phyloP scores from a whole-genome alignment of 2,797 vertebrate genomes.

The Pseudomugil gertrudae region DNA sequence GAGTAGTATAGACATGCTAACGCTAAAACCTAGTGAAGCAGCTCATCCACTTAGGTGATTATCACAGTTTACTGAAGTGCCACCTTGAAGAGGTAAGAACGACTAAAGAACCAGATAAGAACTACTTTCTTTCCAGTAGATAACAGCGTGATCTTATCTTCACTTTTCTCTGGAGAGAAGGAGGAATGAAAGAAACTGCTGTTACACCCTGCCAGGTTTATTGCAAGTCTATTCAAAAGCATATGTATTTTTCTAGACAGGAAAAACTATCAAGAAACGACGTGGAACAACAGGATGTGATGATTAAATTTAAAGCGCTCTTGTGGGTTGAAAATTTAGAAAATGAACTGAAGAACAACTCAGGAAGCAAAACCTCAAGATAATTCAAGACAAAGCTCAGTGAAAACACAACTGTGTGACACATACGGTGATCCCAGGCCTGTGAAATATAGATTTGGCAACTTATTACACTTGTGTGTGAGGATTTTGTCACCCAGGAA shows the following conservation, averaged over 20 bases:
- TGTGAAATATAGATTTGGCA: background rate
- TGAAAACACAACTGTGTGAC: background rate
- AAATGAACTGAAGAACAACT: background rate
- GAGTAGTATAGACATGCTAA: constrained; percentile 55
- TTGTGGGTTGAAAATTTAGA: constrained; percentile 1
- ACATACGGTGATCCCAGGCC: background rate
- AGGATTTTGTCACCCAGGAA: background rate
- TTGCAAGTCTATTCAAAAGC: background rate
- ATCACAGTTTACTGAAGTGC: constrained; percentile 43
- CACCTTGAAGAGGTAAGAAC: constrained; percentile 27
- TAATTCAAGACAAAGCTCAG: background rate
- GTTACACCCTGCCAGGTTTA: background rate
- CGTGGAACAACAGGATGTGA: constrained; percentile 6
- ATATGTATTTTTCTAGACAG: constrained; percentile 12
- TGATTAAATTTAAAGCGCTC: background rate
- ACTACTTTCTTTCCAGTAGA: constrained; percentile 20
- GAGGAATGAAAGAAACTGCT: constrained; percentile 10
- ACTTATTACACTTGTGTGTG: background rate
- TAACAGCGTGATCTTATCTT: constrained; percentile 36
- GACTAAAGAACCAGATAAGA: constrained; percentile 39
- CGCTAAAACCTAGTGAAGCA: constrained; percentile 34
- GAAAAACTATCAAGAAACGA: constrained; percentile 18
- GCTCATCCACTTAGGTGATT: constrained; percentile 62
- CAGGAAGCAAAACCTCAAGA: background rate
- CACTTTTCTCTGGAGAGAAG: constrained; percentile 4